A percentile compares a stretch with the other conserved stretches of the same genome.
These are phyloP conservation scores for Zootoca vivipara DNA, from an alignment of 2,113 vertebrate species.

Conservation along the genomic window DNA sequence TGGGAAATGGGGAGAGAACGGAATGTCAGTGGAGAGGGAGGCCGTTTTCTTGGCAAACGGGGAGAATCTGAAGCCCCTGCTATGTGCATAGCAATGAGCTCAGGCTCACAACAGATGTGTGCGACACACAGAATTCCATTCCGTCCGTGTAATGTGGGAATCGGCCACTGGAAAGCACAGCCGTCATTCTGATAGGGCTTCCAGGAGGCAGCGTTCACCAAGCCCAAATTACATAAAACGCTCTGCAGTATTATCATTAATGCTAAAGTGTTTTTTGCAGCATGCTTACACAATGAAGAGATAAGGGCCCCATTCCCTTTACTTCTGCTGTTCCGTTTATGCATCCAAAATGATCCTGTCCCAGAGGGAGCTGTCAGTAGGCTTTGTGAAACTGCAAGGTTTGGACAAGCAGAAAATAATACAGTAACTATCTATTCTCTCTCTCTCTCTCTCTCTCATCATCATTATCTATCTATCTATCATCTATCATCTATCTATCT, in stretches of 20 bases:
- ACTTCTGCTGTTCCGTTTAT: background rate
- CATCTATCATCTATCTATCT: too few relatives aligned
- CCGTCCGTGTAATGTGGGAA: slow-evolving; percentile 18
- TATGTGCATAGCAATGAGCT: background rate
- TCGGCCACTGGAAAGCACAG: background rate
- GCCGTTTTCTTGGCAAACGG: background rate
- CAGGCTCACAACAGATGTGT: slow-evolving; percentile 16
- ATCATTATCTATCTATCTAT: too few relatives aligned
- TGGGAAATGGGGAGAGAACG: background rate
- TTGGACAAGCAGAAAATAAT: background rate
- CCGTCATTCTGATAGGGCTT: background rate
- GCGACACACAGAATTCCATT: slow-evolving; percentile 4
- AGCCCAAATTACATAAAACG: background rate
- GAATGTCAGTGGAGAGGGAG: background rate
- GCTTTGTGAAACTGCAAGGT: too few relatives aligned
- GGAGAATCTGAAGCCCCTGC: background rate
- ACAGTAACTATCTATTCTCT: too few relatives aligned
- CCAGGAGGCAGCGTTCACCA: background rate
- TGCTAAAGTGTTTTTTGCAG: background rate
- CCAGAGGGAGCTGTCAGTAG: background rate
- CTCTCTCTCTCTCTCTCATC: too few relatives aligned
- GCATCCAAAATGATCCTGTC: too few relatives aligned
- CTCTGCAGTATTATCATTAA: background rate
- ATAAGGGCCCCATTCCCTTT: background rate
- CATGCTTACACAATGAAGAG: background rate